These are phyloP conservation scores for Zaprionus ghesquierei DNA, from an alignment of 1,140 invertebrate genomes.

Conservation along the genomic window DNA sequence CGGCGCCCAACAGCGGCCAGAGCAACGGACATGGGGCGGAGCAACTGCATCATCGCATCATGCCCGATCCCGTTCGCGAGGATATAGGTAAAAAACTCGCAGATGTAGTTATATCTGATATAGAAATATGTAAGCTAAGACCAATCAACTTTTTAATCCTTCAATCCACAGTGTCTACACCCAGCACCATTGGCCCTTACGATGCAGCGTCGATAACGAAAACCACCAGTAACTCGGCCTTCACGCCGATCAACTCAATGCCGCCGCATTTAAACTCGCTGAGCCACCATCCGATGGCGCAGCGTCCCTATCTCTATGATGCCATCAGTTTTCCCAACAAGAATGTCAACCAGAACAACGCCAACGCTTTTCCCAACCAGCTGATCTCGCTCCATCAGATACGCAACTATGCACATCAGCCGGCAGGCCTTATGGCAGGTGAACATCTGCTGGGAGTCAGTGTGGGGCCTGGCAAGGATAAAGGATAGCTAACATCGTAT, in stretches of 20 bases:
- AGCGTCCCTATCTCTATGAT: conserved; percentile 95
- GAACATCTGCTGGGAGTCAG: conserved; percentile 82
- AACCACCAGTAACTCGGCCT: conserved; percentile 91
- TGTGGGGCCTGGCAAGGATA: conserved; percentile 81
- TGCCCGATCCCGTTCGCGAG: conserved; percentile 81
- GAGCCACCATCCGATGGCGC: conserved; percentile 89
- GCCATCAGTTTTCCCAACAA: conserved; percentile 91
- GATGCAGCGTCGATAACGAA: conserved; percentile 83
- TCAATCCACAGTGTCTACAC: conserved; percentile 63
- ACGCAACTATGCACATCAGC: conserved; percentile 97
- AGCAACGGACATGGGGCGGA: conserved; percentile 75
- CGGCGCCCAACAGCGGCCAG: conserved; percentile 54
- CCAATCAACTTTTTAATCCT: background rate
- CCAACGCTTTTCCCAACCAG: conserved; percentile 95
- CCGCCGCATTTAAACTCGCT: conserved; percentile 91
- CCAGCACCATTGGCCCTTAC: conserved; percentile 73
- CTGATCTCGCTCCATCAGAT: conserved; percentile 98
- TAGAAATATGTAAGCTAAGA: background rate
- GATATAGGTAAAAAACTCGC: conserved; percentile 83
- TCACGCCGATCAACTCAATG: conserved; percentile 95
- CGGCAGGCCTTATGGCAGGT: conserved; percentile 83
- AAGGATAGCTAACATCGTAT: conserved; percentile 81
- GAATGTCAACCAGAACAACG: conserved; percentile 83
- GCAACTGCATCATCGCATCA: conserved; percentile 73
- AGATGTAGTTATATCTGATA: background rate